These are phyloP conservation scores for Acinonyx jubatus DNA, from an alignment of 2,113 vertebrate species.

Conservation along the genomic window DNA sequence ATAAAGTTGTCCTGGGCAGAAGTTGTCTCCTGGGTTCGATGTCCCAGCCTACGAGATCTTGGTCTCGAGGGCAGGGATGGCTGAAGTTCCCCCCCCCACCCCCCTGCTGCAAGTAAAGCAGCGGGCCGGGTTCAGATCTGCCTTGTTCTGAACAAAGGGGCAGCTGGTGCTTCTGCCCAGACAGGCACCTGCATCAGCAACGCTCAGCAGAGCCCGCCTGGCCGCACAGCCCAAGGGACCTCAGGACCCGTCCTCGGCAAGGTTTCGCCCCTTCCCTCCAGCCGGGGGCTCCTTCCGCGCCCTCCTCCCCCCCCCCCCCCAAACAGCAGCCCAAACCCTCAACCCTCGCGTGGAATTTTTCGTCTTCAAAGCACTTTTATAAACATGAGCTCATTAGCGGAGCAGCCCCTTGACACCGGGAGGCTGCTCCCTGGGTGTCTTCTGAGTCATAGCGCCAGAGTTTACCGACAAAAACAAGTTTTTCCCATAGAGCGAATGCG, in stretches of 20 bases:
- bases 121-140: rapidly evolving
- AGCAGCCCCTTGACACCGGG: slow-evolving; percentile 32
- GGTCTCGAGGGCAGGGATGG: background rate
- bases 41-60: background rate
- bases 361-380: background rate
- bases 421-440: slow-evolving; percentile 43
- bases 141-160: background rate
- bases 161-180: background rate
- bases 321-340: background rate
- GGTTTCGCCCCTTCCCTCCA: background rate
- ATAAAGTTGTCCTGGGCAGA: background rate
- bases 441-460: slow-evolving; percentile 49
- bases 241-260: background rate
- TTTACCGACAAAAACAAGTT: slow-evolving; percentile 63
- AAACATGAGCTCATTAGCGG: slow-evolving; percentile 59
- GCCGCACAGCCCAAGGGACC: background rate
- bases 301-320: background rate
- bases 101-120: background rate
- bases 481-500: slow-evolving; percentile 13
- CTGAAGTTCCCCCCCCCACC: background rate
- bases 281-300: background rate
- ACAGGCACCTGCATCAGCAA: background rate
- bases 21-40: background rate
- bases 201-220: background rate
- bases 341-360: background rate